Base-by-base conservation (phyloP, 2,797 vertebrate genomes). In the Xenops minutus region DNA sequence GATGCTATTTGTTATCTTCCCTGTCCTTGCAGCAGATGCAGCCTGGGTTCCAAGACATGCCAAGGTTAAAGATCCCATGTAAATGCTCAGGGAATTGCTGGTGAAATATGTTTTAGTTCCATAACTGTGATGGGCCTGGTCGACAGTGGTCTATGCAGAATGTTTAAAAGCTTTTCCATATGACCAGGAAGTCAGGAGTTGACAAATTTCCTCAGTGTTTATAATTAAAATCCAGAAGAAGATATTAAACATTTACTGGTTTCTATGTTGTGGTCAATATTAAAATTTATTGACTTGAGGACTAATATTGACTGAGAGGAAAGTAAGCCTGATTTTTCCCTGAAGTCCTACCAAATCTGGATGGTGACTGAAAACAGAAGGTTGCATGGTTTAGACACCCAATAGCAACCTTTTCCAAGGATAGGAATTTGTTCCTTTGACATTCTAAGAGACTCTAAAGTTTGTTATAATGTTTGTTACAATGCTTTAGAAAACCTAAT, bases 81-180 rank as follows among this genome's bases (percentile, higher is more conserved):
- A 85, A 91, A 37, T 67, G 17, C 5, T 62, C 61, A 39, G 69
- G 63, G 49, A 74, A 43, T 44, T 88, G 44, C 62, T 97, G 83
- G 48, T 96, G 72, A 90, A 79, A 22, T 67, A 84, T 29, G 3
- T 91, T 84, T 87, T 67, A 69, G 32, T 78, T 88, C 72, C 69
- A 78, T 69, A 85, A 78, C 54, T 7, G n/a, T 71, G 74, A 94
- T 84, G 81, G 68, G 64, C 78, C 86, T 85, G 83, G 91, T 95
- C 3, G 6, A 74, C 83, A 94, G 82, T 43, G 78, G 51, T 91
- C 75, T 90, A 67, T 87, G 49, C 85, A 86, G 75, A 96, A 89
- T 68, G 43, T 87, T 94, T 93, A 66, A 97, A 97, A 96, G 76
- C 91, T 98, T 97, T 98, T 98, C 98, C 96, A 95, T 93, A 97